A percentile compares a stretch with the other conserved stretches of the same genome.
Evolutionary conservation across 1,140 invertebrate genomes (phyloP).

Genomic region (Saccostrea echinata): DNA sequence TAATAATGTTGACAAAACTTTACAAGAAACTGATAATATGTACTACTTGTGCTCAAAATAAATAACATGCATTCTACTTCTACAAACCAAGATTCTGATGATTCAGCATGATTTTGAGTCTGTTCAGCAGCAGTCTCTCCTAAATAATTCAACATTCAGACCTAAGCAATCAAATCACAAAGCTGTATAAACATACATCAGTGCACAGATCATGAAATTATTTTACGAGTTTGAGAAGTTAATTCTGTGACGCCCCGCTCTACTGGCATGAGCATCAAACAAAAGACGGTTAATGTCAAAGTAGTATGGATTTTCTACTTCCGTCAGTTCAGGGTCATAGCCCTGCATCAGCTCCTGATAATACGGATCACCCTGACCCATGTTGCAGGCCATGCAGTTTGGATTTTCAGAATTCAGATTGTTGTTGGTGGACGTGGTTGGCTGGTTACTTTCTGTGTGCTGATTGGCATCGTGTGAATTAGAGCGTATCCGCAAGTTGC

Average conservation of each 20-base stretch:
- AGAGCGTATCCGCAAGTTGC: background rate
- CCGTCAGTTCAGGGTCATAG: conserved; percentile 58
- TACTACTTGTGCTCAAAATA: background rate
- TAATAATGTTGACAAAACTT: background rate
- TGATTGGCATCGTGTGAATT: conserved; percentile 33
- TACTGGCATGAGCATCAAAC: conserved; percentile 56
- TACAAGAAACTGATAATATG: background rate
- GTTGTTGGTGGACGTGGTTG: background rate
- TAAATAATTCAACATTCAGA: background rate
- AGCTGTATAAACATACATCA: background rate
- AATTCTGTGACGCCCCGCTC: conserved; percentile 40
- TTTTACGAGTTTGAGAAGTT: conserved; percentile 33
- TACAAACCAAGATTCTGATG: no score
- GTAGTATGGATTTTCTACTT: conserved; percentile 58
- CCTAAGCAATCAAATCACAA: background rate
- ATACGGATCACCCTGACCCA: conserved; percentile 33
- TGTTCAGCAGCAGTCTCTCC: background rate
- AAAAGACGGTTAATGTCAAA: conserved; percentile 55
- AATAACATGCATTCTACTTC: background rate
- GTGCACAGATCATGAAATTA: background rate
- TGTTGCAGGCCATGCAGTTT: conserved; percentile 41
- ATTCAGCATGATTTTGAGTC: background rate
- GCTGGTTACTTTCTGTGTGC: background rate
- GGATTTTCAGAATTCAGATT: conserved; percentile 30
- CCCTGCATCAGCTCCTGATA: conserved; percentile 49